Conservation (phyloP, 2,888 invertebrate species). For the Seira sanloemensis region DNA sequence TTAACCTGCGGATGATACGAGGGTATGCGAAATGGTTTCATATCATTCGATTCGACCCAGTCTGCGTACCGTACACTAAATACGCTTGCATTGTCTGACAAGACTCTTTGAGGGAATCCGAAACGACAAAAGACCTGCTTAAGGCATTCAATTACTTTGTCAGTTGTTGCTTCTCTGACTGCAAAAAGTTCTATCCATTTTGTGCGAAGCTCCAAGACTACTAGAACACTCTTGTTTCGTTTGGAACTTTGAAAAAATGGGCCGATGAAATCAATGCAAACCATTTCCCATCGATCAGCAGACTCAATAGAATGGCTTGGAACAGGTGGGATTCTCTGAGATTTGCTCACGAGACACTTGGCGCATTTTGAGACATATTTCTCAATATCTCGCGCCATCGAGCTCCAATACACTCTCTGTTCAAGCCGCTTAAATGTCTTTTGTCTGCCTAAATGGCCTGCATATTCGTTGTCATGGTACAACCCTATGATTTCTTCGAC, state of each 20-base stretch:
- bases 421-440: constrained; percentile 60
- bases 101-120: constrained; percentile 33
- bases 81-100: constrained; percentile 51
- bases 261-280: constrained; percentile 62
- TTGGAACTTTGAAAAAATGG: constrained; percentile 48
- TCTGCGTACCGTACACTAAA: constrained; percentile 39
- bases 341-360: constrained; percentile 47
- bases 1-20: constrained; percentile 58
- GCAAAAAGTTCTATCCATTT: constrained; percentile 56
- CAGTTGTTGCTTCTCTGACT: constrained; percentile 12
- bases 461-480: constrained; percentile 43
- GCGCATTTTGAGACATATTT: constrained; percentile 50
- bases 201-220: constrained; percentile 39
- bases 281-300: constrained; percentile 28
- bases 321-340: constrained; percentile 14
- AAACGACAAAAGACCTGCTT: constrained; percentile 38
- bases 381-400: constrained; percentile 49
- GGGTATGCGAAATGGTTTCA: constrained; percentile 41
- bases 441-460: constrained; percentile 59
- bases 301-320: constrained; percentile 6
- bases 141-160: constrained; percentile 36
- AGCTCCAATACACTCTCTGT: constrained; percentile 51
- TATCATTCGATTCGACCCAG: constrained; percentile 34
- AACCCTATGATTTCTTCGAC: constrained; percentile 3
- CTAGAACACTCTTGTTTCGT: constrained; percentile 40